Base-by-base conservation (phyloP, 2,888 invertebrate species). In the Eupithecia abbreviata region DNA sequence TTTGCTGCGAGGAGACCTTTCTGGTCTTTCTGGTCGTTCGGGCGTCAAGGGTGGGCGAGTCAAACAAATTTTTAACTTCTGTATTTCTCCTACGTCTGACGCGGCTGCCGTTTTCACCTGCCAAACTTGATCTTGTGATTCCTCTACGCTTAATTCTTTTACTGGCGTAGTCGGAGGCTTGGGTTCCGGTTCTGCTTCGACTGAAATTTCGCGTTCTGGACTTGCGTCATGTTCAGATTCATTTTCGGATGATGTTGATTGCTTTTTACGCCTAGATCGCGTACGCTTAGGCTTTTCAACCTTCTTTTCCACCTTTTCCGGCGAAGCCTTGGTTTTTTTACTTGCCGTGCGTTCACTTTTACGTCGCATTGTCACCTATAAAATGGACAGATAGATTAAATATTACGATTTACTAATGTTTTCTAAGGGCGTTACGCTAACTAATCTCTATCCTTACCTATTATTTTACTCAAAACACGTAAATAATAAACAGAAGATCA, bases 291-390 rank as follows among this genome's bases (percentile, higher is more conserved):
- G 89, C 84, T 95, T 96, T 77, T 96, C 96, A 58, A 92, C 78
- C 82, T 96, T 96, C 86, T 96, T 96, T 80, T 97, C 97, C 58
- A 96, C 96, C 70, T 96, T 96, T 81, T 97, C 97, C 66, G 97
- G 96, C 70, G 97, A 96, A 85, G 96, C 90, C 88, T 96, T 97
- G 9, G 96, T 90, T 89, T 97, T 97, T 88, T 96, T 97, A 87
- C 79, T 88, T 73, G 93, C 87, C 95, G 95, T 89, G 95, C 97
- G 93, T 96, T 97, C 97, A 90, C 97, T 97, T 93, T 97, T 97
- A 84, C 97, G 97, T 90, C 97, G 96, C 97, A 97, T 97, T 83
- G 75, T 87, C 82, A 80, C 80, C 88, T 89, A 79, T 18, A 80
- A 88, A 86, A 9, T 42, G 13, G 42, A 67, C 67, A 77, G 10